Evolutionary conservation across 2,113 vertebrate genomes (phyloP).

Genomic region (Cephalopholis sonnerati): DNA sequence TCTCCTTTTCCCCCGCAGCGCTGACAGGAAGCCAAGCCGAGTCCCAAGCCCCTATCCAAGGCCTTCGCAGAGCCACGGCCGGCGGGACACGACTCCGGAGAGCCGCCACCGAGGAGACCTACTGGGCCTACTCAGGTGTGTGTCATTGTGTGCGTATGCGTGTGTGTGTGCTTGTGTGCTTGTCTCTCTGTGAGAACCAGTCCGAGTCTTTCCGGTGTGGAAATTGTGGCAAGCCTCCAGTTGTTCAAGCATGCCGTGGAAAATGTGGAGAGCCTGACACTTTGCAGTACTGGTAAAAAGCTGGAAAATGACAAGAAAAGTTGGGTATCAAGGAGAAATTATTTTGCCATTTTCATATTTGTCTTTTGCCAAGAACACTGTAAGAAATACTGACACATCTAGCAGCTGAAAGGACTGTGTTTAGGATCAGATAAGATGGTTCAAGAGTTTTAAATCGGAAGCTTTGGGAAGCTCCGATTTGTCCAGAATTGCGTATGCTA

Average conservation of each 20-base stretch:
- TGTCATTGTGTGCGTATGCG: constrained; percentile 75
- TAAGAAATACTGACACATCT: not conserved
- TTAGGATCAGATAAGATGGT: not conserved
- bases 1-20: constrained; percentile 79
- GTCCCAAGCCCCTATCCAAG: constrained; percentile 54
- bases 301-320: not conserved
- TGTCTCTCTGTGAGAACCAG: not conserved
- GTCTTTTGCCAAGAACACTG: not conserved
- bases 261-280: not conserved
- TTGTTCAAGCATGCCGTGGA: not conserved
- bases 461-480: not conserved
- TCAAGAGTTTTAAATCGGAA: not conserved
- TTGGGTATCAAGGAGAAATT: not conserved
- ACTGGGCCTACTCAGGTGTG: constrained; percentile 97
- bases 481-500: not conserved
- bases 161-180: not conserved
- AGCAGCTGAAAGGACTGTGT: not conserved
- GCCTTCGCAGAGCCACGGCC: constrained; percentile 78
- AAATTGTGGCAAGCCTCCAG: not conserved
- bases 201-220: not conserved
- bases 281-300: not conserved
- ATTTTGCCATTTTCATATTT: not conserved
- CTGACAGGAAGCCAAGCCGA: constrained; percentile 89
- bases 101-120: constrained; percentile 89
- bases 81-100: constrained; percentile 86